A percentile compares a stretch with the other conserved stretches of the same genome.
Conservation (phyloP, 2,113 vertebrate genomes). For the Pao palembangensis region DNA sequence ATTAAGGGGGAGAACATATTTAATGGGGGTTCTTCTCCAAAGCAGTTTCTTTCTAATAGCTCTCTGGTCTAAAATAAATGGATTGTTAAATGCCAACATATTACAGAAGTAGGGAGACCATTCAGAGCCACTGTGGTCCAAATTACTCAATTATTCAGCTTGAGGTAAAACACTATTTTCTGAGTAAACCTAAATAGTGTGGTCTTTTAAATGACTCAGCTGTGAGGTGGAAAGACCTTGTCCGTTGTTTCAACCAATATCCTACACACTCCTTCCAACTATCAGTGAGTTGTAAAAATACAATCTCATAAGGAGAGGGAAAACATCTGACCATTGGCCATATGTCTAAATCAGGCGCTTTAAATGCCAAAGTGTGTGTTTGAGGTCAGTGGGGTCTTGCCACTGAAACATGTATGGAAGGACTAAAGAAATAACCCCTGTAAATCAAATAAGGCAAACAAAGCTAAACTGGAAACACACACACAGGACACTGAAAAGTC, state of each 20-base stretch:
- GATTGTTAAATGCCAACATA: conserved; percentile 73
- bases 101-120: conserved; percentile 58
- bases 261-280: conserved; percentile 48
- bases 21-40: conserved; percentile 26
- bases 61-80: conserved; percentile 55
- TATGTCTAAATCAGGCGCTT: conserved; percentile 37
- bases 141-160: conserved; percentile 31
- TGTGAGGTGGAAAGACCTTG: conserved; percentile 68
- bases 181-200: conserved; percentile 65
- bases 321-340: conserved; percentile 24
- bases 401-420: conserved; percentile 27
- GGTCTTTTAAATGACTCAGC: conserved; percentile 69
- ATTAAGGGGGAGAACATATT: conserved; percentile 33
- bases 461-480: conserved; percentile 58
- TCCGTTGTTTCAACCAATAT: conserved; percentile 55
- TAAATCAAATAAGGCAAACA: conserved; percentile 54
- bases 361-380: conserved; percentile 52
- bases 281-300: conserved; percentile 49
- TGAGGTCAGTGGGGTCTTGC: conserved; percentile 51
- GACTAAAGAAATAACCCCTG: conserved; percentile 41
- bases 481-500: conserved; percentile 41
- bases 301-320: conserved; percentile 16
- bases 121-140: conserved; percentile 51
- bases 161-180: conserved; percentile 62
- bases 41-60: conserved; percentile 46